phyloP scores from a whole-genome alignment of 2,888 invertebrate species.

The Sinhomidia bicolor region DNA sequence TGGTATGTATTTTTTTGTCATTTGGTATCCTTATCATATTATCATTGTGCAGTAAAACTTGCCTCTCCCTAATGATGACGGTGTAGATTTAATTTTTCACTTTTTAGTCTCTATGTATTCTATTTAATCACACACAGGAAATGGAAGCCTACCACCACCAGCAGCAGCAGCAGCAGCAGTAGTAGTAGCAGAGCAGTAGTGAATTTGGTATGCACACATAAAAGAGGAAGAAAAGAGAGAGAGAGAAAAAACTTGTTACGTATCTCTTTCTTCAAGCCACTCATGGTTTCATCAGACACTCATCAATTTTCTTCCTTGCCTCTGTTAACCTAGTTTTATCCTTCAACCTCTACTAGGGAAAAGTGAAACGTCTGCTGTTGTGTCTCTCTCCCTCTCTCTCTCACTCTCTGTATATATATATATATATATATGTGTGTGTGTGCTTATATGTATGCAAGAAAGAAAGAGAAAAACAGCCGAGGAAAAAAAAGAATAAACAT shows the following conservation, averaged over 20 bases:
- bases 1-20: conserved; percentile 44
- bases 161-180: too few relatives aligned
- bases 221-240: background rate
- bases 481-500: conserved; percentile 40
- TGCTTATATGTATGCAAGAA: conserved; percentile 5
- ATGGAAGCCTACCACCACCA: background rate
- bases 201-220: background rate
- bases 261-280: conserved; percentile 74
- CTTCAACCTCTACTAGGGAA: conserved; percentile 68
- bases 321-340: conserved; percentile 76
- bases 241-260: conserved; percentile 37
- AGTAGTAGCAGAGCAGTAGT: background rate
- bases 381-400: background rate
- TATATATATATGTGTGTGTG: background rate
- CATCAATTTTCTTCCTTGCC: conserved; percentile 77
- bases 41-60: conserved; percentile 35
- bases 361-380: conserved; percentile 21
- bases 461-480: too few relatives aligned
- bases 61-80: conserved; percentile 26
- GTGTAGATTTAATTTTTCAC: conserved; percentile 61
- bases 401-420: too few relatives aligned
- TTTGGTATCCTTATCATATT: background rate
- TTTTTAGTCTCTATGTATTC: conserved; percentile 3
- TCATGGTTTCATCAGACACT: conserved; percentile 79
- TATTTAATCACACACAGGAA: conserved; percentile 19